Conservation (phyloP, 2,113 vertebrate species). For the Platysternon megacephalum region DNA sequence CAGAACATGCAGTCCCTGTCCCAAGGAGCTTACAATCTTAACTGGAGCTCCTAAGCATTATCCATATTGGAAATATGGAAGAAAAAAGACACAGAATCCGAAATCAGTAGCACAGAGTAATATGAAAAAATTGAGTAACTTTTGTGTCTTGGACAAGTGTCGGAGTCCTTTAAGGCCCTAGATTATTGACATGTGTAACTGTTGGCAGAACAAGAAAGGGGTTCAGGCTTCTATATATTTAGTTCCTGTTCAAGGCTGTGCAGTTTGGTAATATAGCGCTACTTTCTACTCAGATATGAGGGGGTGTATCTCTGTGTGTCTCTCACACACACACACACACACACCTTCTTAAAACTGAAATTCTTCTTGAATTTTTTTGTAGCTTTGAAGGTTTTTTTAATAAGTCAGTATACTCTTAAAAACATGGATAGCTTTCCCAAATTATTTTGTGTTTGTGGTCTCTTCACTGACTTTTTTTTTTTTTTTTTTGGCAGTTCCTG, state of each 20-base stretch:
- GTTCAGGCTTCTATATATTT: not conserved
- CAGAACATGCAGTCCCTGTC: not conserved
- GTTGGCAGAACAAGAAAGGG: not conserved
- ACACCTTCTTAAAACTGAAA: not conserved
- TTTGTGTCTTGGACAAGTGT: accelerated
- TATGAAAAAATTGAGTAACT: accelerated
- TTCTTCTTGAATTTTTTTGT: not conserved
- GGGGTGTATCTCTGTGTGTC: accelerated
- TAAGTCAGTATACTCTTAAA: not conserved
- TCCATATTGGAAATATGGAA: not conserved
- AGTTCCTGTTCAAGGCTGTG: accelerated
- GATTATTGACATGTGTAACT: not conserved
- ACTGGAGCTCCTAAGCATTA: not conserved
- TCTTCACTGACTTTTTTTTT: not conserved
- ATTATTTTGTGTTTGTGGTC: not conserved
- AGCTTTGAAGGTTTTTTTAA: not conserved
- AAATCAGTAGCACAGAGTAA: not conserved
- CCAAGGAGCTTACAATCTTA: not conserved
- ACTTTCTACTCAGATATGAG: not conserved
- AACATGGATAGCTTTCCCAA: not conserved
- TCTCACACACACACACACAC: no score
- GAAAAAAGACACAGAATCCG: accelerated
- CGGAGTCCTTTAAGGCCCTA: not conserved
- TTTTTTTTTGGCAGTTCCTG: not conserved
- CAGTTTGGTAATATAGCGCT: not conserved